Evolutionary conservation across 2,797 vertebrate species (phyloP).

Genomic region (Crocodylus rhombifer): DNA sequence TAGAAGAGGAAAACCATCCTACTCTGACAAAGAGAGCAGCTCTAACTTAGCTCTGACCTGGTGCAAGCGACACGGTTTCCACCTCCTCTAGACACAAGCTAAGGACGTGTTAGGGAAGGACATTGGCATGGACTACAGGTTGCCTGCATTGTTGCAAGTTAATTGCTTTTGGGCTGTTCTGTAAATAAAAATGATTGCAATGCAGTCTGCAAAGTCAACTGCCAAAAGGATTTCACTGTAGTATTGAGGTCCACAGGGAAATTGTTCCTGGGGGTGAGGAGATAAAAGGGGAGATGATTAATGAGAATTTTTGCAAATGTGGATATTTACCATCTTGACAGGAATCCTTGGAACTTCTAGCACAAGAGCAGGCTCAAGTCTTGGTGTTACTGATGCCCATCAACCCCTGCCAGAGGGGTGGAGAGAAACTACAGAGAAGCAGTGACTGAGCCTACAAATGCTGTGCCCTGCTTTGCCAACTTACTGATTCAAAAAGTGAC

Average conservation of each 20-base stretch:
- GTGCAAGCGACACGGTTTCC: no score
- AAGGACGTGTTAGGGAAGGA: background rate
- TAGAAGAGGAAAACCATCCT: background rate
- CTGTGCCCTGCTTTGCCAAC: slow-evolving; percentile 16
- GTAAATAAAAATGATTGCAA: background rate
- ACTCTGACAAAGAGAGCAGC: background rate
- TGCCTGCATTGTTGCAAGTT: background rate
- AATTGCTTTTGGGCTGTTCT: background rate
- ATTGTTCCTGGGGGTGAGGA: background rate
- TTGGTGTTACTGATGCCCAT: fast-evolving
- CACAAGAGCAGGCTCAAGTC: fast-evolving
- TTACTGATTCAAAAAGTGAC: slow-evolving; percentile 68
- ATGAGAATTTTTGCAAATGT: slow-evolving; percentile 1
- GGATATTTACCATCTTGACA: background rate
- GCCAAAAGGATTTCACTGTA: slow-evolving; percentile 10
- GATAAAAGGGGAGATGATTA: background rate
- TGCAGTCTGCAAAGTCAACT: background rate
- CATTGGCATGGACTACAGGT: background rate
- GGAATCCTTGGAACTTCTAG: background rate
- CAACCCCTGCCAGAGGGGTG: background rate
- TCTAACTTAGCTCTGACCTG: no score
- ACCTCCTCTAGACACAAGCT: background rate
- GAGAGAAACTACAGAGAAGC: background rate
- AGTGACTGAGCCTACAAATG: background rate
- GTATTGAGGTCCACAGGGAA: slow-evolving; percentile 17